Base-by-base conservation (phyloP, 53 echinoderm and acorn worm genomes). In the Echinarachnius parma region DNA sequence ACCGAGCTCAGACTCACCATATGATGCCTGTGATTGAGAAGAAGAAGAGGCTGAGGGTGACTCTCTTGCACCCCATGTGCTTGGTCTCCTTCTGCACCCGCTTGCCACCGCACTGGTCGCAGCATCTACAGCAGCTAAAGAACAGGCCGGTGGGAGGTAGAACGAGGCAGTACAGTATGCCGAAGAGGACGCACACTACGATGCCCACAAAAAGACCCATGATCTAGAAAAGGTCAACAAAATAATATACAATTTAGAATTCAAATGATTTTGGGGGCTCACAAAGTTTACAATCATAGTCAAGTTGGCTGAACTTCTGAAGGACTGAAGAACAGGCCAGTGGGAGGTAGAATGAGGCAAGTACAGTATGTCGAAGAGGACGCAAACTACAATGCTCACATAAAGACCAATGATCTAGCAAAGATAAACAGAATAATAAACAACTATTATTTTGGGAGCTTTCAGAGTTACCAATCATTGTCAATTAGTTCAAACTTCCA, bases 91-190 rank as follows among this genome's bases (percentile, higher is more conserved):
- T 62, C 61, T 94, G 95, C 16, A 83, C 76, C 54, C 95, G 81
- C 80, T 94, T 90, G 0, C 95, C 95, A n/a, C 95, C 95, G 50
- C 95, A 94, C 25, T 82, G 80, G 59, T 81, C 71, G 52, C 96
- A 95, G 62, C 90, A 95, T n/a, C 96, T 84, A 44, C 96, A 95
- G 57, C 85, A 87, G 36, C 90, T 80, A 57, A 95, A 95, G 62
- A 76, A 49, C 53, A 82, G 28, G 11, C 80, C 90, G 22, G 84
- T 37, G 31, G 75, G 3, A 13, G 87, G 90, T 0, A 95, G 46
- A 15, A 95, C 53, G 30, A 95, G 25, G 69, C 87, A 59, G 75
- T 75, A 79, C 10, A 87, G 57, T 10, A 91, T 22, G 3, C 96
- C 96, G 36, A 95, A 66, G 9, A 81, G 55, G 29, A 95, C 39